phyloP scores from a whole-genome alignment of 2,888 invertebrate genomes.

The Melipona beecheii region DNA sequence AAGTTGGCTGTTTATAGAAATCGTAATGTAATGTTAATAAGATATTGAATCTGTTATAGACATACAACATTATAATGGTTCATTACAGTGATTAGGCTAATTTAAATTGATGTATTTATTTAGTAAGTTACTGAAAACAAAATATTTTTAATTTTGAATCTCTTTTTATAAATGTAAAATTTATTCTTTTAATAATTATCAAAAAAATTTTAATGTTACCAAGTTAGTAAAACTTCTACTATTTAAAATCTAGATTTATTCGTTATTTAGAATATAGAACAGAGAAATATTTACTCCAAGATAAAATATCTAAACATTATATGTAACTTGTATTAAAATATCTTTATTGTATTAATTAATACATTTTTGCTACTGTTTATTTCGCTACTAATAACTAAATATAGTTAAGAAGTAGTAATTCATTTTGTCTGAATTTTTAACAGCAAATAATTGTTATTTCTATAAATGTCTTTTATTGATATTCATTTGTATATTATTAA shows the following conservation, averaged over 20 bases:
- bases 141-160: constrained; percentile 34
- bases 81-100: constrained; percentile 32
- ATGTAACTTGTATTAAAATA: constrained; percentile 38
- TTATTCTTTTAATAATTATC: constrained; percentile 33
- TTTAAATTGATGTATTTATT: constrained; percentile 45
- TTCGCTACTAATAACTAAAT: constrained; percentile 6
- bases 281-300: constrained; percentile 34
- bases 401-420: constrained; percentile 8
- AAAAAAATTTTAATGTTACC: constrained; percentile 42
- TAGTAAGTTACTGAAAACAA: constrained; percentile 28
- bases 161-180: constrained; percentile 36
- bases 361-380: constrained; percentile 18
- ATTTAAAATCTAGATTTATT: constrained; percentile 33
- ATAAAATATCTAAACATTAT: constrained; percentile 28
- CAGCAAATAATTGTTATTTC: neutral
- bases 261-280: constrained; percentile 25
- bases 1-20: constrained; percentile 64
- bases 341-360: constrained; percentile 22
- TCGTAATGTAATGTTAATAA: constrained; percentile 50
- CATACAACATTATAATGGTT: constrained; percentile 48
- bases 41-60: constrained; percentile 49
- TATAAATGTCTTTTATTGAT: constrained; percentile 31
- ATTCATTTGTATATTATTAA: constrained; percentile 37
- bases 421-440: neutral
- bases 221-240: constrained; percentile 32